Evolutionary conservation across 1,140 invertebrate genomes (phyloP).

Genomic region (Drosophila miranda): DNA sequence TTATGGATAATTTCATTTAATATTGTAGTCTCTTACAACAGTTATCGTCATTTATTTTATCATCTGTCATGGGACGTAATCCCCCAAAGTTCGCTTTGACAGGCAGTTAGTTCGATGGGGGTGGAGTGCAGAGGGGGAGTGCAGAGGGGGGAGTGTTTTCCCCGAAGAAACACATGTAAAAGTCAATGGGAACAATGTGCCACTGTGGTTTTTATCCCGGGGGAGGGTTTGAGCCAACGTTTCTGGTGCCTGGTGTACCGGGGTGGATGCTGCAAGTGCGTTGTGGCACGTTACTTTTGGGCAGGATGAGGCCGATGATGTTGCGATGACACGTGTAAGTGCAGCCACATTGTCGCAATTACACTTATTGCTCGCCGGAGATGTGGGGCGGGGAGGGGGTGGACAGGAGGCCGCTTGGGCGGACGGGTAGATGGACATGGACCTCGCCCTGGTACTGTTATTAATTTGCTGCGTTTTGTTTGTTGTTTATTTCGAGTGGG

Average conservation of each 20-base stretch:
- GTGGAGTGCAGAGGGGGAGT: no score
- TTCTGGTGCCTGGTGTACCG: constrained; percentile 2
- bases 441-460: constrained; percentile 31
- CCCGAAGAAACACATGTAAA: constrained; percentile 54
- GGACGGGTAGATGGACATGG: neutral
- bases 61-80: no score
- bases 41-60: no score
- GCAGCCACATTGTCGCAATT: constrained; percentile 80
- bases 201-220: constrained; percentile 51
- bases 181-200: constrained; percentile 76
- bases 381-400: neutral
- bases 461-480: constrained; percentile 73
- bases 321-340: constrained; percentile 78
- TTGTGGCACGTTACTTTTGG: constrained; percentile 41
- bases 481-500: constrained; percentile 71
- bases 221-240: constrained; percentile 19
- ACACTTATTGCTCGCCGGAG: constrained; percentile 42
- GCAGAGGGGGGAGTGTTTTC: neutral
- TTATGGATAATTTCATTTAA: neutral
- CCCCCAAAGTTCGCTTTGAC: no score
- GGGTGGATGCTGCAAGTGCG: constrained; percentile 55
- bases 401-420: neutral
- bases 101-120: no score
- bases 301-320: constrained; percentile 32
- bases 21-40: neutral